These are phyloP conservation scores for Hemithea aestivaria DNA, from an alignment of 2,888 invertebrate species.

Conservation along the genomic window DNA sequence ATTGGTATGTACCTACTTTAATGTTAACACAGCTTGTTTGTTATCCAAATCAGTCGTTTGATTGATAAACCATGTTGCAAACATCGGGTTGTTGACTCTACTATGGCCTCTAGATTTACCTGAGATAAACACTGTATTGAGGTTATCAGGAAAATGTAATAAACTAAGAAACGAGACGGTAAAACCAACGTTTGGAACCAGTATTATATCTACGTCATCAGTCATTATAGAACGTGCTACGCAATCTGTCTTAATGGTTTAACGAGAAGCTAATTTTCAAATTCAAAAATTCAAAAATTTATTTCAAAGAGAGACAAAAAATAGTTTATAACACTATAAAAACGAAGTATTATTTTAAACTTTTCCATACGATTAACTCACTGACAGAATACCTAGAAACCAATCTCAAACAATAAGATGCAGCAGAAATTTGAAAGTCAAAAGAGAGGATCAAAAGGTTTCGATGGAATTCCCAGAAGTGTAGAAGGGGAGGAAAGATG, in stretches of 20 bases:
- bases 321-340: no score
- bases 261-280: slow-evolving; percentile 2
- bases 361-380: no score
- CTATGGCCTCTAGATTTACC: slow-evolving; percentile 25
- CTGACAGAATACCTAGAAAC: no score
- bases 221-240: background rate
- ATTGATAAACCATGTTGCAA: slow-evolving; percentile 18
- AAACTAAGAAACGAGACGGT: slow-evolving; percentile 4
- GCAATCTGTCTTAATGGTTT: background rate
- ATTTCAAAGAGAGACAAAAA: no score
- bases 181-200: slow-evolving; percentile 5
- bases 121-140: slow-evolving; percentile 31
- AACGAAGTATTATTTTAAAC: no score
- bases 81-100: slow-evolving; percentile 26
- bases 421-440: no score
- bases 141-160: slow-evolving; percentile 38
- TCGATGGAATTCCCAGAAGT: no score
- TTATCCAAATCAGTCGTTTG: slow-evolving; percentile 14
- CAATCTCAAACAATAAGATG: no score
- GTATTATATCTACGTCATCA: slow-evolving; percentile 6
- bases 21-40: no score
- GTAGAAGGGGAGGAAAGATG: no score
- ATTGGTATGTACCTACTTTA: background rate
- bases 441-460: no score
- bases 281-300: no score